Conservation (phyloP, 1,140 invertebrate species). For the Drosophila navojoa region DNA sequence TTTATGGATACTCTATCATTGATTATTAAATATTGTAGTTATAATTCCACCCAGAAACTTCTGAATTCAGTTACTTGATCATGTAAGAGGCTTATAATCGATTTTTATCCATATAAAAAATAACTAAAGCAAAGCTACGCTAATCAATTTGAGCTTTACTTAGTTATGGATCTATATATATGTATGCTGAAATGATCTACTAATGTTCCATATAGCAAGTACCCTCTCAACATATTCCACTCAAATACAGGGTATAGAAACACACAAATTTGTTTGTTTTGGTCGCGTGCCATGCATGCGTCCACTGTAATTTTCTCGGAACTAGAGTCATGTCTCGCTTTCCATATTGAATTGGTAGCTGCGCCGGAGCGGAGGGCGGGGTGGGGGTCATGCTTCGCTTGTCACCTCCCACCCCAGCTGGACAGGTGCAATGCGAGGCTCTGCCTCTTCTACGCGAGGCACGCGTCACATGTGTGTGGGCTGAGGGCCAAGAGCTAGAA, state of each 20-base stretch:
- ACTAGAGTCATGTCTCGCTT: constrained; percentile 9
- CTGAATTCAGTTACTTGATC: too few relatives aligned
- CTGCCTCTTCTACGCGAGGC: constrained; percentile 4
- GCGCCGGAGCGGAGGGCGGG: too few relatives aligned
- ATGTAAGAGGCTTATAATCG: not conserved
- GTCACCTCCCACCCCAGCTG: constrained; percentile 6
- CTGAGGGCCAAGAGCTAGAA: constrained; percentile 25
- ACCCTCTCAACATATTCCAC: not conserved
- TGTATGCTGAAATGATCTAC: too few relatives aligned
- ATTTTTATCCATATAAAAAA: not conserved
- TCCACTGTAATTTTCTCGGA: constrained; percentile 34
- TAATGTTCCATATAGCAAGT: too few relatives aligned
- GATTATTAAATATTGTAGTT: not conserved
- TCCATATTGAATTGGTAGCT: not conserved
- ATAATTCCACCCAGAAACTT: too few relatives aligned
- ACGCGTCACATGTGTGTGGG: constrained; percentile 30
- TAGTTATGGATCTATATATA: too few relatives aligned
- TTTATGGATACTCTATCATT: not conserved
- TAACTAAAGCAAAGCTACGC: too few relatives aligned
- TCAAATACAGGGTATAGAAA: constrained; percentile 2
- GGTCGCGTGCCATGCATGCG: constrained; percentile 49
- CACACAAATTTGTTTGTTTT: constrained; percentile 43
- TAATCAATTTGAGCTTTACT: too few relatives aligned
- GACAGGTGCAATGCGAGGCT: constrained; percentile 43
- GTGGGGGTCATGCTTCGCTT: constrained; percentile 42